Conservation (phyloP, 2,113 vertebrate species). For the Elephas maximus region DNA sequence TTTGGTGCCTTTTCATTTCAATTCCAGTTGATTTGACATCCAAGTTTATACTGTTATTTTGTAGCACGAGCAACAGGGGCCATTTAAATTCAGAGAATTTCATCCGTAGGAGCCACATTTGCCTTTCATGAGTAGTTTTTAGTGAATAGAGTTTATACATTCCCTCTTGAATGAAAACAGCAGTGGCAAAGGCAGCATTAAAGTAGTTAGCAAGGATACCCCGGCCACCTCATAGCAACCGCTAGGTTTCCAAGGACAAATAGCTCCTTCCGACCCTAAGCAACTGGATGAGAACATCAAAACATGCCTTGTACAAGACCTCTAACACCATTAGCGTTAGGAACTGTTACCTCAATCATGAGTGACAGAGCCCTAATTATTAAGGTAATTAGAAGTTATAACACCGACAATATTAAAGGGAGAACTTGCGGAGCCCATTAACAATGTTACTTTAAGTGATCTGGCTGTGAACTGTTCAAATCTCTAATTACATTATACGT, state of each 20-base stretch:
- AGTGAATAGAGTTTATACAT: constrained; percentile 83
- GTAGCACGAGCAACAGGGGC: constrained; percentile 73
- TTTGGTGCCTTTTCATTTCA: constrained; percentile 76
- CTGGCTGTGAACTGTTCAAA: constrained; percentile 97
- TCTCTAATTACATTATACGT: constrained; percentile 97
- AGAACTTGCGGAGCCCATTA: constrained; percentile 96
- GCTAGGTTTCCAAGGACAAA: constrained; percentile 90
- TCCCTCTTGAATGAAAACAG: constrained; percentile 82
- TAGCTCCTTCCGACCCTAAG: constrained; percentile 88
- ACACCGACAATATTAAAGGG: constrained; percentile 94
- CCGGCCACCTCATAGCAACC: constrained; percentile 91
- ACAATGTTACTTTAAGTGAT: constrained; percentile 98
- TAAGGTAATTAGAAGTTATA: constrained; percentile 97
- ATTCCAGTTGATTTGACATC: constrained; percentile 80
- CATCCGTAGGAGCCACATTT: constrained; percentile 86
- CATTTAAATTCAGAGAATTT: constrained; percentile 83
- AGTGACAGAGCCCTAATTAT: constrained; percentile 98
- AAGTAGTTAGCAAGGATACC: constrained; percentile 86
- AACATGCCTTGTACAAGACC: constrained; percentile 89
- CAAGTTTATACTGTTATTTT: constrained; percentile 82
- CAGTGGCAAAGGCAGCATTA: constrained; percentile 76
- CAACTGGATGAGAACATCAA: constrained; percentile 90
- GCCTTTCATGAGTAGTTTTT: constrained; percentile 83
- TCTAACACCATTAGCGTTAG: constrained; percentile 95
- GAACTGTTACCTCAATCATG: constrained; percentile 94